Base-by-base conservation (phyloP, 2,113 vertebrate species). In the Lampris incognitus region DNA sequence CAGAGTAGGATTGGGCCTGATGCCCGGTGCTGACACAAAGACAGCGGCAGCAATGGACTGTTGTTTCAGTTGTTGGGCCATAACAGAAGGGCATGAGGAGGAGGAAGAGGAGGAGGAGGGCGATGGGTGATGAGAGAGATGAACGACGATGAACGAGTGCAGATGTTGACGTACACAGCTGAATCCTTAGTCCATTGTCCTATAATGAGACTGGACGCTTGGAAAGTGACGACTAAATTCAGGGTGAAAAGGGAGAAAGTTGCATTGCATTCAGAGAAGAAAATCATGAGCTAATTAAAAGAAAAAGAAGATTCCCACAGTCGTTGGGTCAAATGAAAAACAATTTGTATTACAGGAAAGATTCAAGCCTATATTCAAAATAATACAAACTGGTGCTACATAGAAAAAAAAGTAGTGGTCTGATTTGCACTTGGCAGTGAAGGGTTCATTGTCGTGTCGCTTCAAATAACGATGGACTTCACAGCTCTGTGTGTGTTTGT, bases 21-120 rank as follows among this genome's bases (percentile, higher is more conserved):
- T 85, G 89, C 92, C 92, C 84, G 75, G 59, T 59, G 74, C 63
- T 83, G 76, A 86, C 76, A 85, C 83, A 82, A 86, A 80, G 80
- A 75, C 76, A 78, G 46, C 3, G 72, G 76, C 76, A 74, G 70
- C 63, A 79, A 77, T 61, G 76, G 63, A 66, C 81, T 79, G 82
- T 85, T 74, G 74, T 83, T 88, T 89, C 81, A 85, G 84, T 82
- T 81, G 73, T 78, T 70, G 71, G 79, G 72, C 42, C 37, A 63
- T 46, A 55, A 88, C 79, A 74, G 72, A 71, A 84, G 60, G 83
- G 82, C 69, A 87, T n/a, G 66, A 59, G 63, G 55, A 24, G 24
- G 6, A 4, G 64, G 70, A 56, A 63, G 38, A 10, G 5, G 68
- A 4, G 64, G 54, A 84, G 46, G 55, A 54, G 75, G 42, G 11